Evolutionary conservation across 2,113 vertebrate species (phyloP), one percentile per base, ranked within the genome.

Genomic region (Tenrec ecaudatus): DNA sequence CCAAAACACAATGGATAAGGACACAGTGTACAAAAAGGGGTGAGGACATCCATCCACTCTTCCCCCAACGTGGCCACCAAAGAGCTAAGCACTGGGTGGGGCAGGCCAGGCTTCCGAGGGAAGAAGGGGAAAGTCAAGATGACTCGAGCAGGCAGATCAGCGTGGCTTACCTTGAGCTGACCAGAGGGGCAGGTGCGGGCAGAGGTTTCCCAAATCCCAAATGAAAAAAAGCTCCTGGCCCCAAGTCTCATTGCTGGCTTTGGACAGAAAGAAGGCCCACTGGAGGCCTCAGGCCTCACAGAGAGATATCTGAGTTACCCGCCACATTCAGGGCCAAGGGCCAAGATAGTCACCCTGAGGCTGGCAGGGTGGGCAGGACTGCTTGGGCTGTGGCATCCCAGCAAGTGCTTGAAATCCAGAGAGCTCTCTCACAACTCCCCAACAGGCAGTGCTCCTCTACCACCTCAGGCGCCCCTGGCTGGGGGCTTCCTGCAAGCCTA

Each of bases 1-100:
- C 89, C 92, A 95, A 88, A 91, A 94, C 62, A 92, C 85, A 94
- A 93, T 3, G 4, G 47, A 90, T 2, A 33, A 84, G 89, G 93
- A 92, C 89, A 92, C 90, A 87, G 38, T 60, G 77, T 94, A 19
- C 77, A 90, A 88, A 73, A 84, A 25, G 78, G 92, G 64, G 75
- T 27, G 29, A 80, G 83, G 81, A 79, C 4, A 3, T 62, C 77
- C 5, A 4, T 62, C 77, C 77, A 36, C 53, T 47, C 38, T 6
- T 7, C 9, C 79, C 43, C 47, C 57, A 62, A 17, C 4, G 11
- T 47, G 40, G 68, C 80, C n/a, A 85, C 0, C 58, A 29, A 16
- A 25, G 40, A 89, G 66, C 82, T 90, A 90, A 92, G 33, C 53
- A 62, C 47, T 53, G 47, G 47, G 47, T 10, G 47, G 47, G 9